Conservation (phyloP, 2,888 invertebrate genomes). For the Piscicola geometra region DNA sequence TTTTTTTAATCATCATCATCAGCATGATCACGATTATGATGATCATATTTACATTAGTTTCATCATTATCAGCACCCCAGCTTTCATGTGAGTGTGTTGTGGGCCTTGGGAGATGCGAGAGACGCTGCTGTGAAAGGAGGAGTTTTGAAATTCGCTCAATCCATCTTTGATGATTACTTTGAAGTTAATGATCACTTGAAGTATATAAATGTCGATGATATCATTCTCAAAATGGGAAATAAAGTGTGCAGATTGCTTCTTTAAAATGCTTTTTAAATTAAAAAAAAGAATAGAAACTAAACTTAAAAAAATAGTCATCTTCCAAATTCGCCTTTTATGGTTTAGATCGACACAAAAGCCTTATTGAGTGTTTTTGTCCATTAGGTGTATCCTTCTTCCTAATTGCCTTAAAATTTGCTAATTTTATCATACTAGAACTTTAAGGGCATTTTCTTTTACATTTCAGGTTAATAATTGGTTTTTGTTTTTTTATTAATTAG, state of each 20-base stretch:
- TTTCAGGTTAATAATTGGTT: too few species aligned
- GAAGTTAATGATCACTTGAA: background rate
- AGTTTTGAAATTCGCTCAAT: constrained; percentile 2
- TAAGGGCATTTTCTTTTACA: too few species aligned
- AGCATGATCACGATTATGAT: too few species aligned
- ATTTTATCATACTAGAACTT: too few species aligned
- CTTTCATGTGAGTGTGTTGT: constrained; percentile 77
- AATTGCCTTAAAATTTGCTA: background rate
- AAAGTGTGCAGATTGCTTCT: constrained; percentile 32
- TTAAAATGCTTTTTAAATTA: background rate
- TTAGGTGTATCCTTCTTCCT: constrained; percentile 18
- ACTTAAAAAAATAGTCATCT: background rate
- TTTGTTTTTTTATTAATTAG: too few species aligned
- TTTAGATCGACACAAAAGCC: background rate
- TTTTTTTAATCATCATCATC: constrained; percentile 49
- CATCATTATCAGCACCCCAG: constrained; percentile 66
- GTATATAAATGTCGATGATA: constrained; percentile 27
- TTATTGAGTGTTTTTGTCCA: constrained; percentile 9
- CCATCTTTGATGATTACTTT: constrained; percentile 26
- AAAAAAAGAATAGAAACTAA: background rate
- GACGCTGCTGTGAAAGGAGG: background rate
- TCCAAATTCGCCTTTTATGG: background rate
- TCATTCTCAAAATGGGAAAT: constrained; percentile 37
- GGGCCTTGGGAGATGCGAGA: constrained; percentile 58
- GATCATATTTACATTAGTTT: constrained; percentile 9